A percentile compares a stretch with the other conserved stretches of the same genome.
These are phyloP conservation scores for Henicopernis longicauda DNA, from an alignment of 2,113 vertebrate genomes.

Conservation along the genomic window DNA sequence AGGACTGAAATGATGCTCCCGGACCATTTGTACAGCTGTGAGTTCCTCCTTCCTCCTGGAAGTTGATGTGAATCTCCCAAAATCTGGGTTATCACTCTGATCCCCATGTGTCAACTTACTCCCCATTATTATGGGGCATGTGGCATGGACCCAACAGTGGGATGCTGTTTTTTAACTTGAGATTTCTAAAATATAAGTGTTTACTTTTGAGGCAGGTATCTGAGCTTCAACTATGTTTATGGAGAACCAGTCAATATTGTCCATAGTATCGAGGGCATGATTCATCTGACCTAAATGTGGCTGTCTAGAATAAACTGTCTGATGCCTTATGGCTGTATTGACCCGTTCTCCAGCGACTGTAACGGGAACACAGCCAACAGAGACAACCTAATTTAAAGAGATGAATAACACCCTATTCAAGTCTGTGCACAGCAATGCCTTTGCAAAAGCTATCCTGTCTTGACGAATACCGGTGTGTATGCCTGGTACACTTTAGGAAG, in stretches of 20 bases:
- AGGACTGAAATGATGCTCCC: background rate
- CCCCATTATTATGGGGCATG: background rate
- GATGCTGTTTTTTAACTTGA: background rate
- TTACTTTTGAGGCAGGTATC: background rate
- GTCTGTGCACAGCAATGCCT: background rate
- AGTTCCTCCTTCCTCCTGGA: background rate
- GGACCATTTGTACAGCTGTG: background rate
- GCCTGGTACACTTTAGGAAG: background rate
- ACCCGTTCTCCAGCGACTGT: background rate
- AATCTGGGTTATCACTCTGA: background rate
- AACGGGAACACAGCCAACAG: background rate
- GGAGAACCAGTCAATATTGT: background rate
- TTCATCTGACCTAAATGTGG: slow-evolving; percentile 17
- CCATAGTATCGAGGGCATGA: background rate
- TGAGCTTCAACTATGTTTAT: background rate
- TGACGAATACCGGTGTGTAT: background rate
- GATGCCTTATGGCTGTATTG: slow-evolving; percentile 36
- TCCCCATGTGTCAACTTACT: background rate
- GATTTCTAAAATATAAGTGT: background rate
- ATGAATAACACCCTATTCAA: background rate
- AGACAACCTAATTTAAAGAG: slow-evolving; percentile 33
- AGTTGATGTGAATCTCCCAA: background rate
- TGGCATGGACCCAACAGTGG: background rate
- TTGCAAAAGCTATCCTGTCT: background rate
- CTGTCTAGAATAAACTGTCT: slow-evolving; percentile 15